Evolutionary conservation across 2,797 vertebrate genomes (phyloP).

Genomic region (Crenichthys baileyi): DNA sequence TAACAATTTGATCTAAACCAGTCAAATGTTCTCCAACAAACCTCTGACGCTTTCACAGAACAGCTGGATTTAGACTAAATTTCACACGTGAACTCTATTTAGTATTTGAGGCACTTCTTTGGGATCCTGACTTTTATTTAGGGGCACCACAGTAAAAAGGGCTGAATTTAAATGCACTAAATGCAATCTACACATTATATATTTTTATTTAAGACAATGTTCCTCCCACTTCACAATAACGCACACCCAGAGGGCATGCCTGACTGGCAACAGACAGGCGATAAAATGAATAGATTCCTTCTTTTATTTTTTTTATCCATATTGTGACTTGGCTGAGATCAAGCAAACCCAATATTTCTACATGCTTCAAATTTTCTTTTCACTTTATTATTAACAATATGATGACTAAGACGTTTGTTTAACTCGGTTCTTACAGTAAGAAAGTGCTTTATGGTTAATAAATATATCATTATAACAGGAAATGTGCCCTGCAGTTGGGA

Average conservation of each 20-base stretch:
- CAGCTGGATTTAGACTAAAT: not conserved
- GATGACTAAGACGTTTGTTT: too few species aligned
- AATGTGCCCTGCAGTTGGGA: too few species aligned
- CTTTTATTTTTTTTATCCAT: not conserved
- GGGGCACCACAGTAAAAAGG: not conserved
- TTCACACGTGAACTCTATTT: not conserved
- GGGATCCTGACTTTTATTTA: not conserved
- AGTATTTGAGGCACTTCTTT: not conserved
- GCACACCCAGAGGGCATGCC: too few species aligned
- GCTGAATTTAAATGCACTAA: not conserved
- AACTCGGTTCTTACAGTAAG: too few species aligned
- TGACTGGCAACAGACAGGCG: too few species aligned
- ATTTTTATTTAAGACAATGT: not conserved
- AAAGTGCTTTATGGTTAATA: too few species aligned
- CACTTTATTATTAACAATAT: too few species aligned
- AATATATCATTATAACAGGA: too few species aligned
- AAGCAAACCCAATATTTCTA: not conserved
- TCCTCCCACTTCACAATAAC: not conserved
- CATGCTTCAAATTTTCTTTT: not conserved
- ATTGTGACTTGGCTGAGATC: too few species aligned
- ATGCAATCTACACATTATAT: not conserved
- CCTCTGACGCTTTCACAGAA: not conserved
- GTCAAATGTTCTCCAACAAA: not conserved
- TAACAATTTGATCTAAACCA: not conserved
- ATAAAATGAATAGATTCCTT: not conserved